Conservation (phyloP, 2,113 vertebrate genomes). For the Anolis sagrei region DNA sequence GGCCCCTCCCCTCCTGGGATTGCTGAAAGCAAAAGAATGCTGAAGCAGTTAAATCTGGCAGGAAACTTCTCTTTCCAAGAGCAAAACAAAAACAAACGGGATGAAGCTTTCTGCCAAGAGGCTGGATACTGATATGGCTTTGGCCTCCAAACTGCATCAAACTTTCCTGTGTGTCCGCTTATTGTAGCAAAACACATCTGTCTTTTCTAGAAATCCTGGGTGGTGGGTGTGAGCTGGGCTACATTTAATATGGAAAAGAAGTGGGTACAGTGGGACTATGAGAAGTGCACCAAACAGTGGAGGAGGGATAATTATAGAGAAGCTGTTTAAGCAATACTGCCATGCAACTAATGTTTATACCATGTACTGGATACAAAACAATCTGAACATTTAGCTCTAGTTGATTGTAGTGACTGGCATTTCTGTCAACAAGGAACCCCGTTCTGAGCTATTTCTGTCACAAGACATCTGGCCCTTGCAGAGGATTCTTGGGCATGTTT, state of each 20-base stretch:
- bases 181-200: not conserved
- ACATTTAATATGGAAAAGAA: not conserved
- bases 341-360: not conserved
- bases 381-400: not conserved
- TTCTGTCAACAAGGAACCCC: not conserved
- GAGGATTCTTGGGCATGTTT: not conserved
- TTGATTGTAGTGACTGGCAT: not conserved
- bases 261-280: not conserved
- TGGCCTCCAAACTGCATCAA: not conserved
- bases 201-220: not conserved
- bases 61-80: not conserved
- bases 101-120: not conserved
- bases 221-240: not conserved
- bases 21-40: not conserved
- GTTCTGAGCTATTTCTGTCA: not conserved
- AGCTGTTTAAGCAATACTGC: not conserved
- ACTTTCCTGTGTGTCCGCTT: not conserved
- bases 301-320: not conserved
- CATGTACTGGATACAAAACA: not conserved
- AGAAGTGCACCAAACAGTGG: not conserved
- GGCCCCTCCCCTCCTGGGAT: not conserved
- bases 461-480: too few species aligned
- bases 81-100: not conserved
- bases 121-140: not conserved
- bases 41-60: slow-evolving; percentile 1